A percentile compares a stretch with the other conserved stretches of the same genome.
Evolutionary conservation across 2,113 vertebrate species (phyloP).

Genomic region (Lepisosteus oculatus): DNA sequence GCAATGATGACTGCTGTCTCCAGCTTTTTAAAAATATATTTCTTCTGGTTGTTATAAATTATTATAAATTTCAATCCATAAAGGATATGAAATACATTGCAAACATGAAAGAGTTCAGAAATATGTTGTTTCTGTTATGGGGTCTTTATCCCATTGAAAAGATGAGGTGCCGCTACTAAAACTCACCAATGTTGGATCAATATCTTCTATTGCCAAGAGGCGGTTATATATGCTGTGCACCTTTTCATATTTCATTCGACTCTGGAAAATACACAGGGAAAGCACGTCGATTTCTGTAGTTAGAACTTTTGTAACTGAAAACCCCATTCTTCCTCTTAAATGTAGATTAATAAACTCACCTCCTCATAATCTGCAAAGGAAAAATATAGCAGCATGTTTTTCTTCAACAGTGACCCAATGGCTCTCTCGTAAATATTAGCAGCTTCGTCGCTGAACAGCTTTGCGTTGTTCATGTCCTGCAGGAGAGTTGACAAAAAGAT

Average conservation of each 20-base stretch:
- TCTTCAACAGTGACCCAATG: conserved; percentile 94
- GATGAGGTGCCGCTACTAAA: not conserved
- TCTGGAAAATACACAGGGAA: conserved; percentile 57
- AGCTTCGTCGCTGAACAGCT: conserved; percentile 97
- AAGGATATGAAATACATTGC: too few relatives aligned
- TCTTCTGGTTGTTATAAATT: too few relatives aligned
- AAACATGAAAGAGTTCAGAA: too few relatives aligned
- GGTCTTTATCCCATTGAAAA: too few relatives aligned
- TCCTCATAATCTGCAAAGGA: conserved; percentile 98
- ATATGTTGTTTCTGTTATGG: too few relatives aligned
- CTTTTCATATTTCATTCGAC: conserved; percentile 98
- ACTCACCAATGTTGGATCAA: conserved; percentile 93
- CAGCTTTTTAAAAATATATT: too few relatives aligned
- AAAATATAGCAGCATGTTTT: conserved; percentile 99
- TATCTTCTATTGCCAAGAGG: conserved; percentile 92
- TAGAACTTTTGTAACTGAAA: not conserved
- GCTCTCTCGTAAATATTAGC: conserved; percentile 98
- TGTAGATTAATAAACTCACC: conserved; percentile 56
- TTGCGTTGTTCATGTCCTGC: conserved; percentile 99
- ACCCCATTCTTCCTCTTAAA: not conserved
- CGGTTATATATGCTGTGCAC: conserved; percentile 97
- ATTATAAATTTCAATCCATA: too few relatives aligned
- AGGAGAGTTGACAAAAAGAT: not conserved
- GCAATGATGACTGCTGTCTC: too few relatives aligned
- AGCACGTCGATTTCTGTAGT: not conserved